Percentiles rank a stretch among this genome's conserved stretches.
These are phyloP conservation scores for Sarcophaga variegata DNA, from an alignment of 2,888 invertebrate genomes.

Conservation along the genomic window DNA sequence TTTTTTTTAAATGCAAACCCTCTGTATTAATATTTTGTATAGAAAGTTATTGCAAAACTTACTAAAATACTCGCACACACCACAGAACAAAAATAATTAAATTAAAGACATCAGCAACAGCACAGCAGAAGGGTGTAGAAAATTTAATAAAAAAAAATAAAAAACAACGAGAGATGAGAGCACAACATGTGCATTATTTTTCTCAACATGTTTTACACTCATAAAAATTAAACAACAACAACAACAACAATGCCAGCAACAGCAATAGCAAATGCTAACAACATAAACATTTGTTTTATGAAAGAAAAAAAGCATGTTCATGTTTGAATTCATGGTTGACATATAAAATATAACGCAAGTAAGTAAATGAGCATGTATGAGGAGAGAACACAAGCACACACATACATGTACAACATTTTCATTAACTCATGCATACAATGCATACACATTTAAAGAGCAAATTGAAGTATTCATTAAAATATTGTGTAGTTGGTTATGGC, in stretches of 20 bases:
- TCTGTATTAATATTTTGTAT: too few species aligned
- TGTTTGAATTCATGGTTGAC: slow-evolving; percentile 36
- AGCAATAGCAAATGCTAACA: too few species aligned
- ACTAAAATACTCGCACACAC: not conserved
- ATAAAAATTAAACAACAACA: not conserved
- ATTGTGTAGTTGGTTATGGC: not conserved
- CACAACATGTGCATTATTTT: slow-evolving; percentile 15
- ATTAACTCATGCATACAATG: not conserved
- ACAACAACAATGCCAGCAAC: too few species aligned
- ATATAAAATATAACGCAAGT: slow-evolving; percentile 37
- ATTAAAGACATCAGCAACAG: slow-evolving; percentile 24
- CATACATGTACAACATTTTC: not conserved
- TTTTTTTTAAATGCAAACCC: too few species aligned
- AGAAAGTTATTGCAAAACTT: too few species aligned
- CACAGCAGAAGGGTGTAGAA: too few species aligned
- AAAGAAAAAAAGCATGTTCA: too few species aligned
- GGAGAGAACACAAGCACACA: not conserved
- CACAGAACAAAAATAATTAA: slow-evolving; percentile 44
- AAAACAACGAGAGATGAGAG: slow-evolving; percentile 1
- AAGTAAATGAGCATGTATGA: not conserved
- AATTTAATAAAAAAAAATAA: not conserved
- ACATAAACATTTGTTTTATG: too few species aligned
- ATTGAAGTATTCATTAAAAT: not conserved
- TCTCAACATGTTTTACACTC: slow-evolving; percentile 26
- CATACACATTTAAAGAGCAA: not conserved